Percentiles rank a stretch among this genome's conserved stretches.
These are phyloP conservation scores for Orchestes rusci DNA, from an alignment of 2,888 invertebrate genomes.

Conservation along the genomic window DNA sequence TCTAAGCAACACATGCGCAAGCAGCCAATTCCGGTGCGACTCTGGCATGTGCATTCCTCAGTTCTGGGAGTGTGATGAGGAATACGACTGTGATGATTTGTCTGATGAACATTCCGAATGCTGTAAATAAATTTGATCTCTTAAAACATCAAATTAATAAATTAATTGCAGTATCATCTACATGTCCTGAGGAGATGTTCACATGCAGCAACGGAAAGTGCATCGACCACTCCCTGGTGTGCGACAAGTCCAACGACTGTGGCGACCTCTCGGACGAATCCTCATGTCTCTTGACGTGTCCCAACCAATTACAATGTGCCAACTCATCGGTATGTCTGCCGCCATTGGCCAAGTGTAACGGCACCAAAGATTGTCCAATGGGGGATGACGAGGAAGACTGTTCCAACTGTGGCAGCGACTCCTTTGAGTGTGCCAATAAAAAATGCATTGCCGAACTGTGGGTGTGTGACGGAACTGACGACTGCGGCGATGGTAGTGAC, in stretches of 20 bases:
- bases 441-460: conserved; percentile 53
- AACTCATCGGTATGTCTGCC: conserved; percentile 47
- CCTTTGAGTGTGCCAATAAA: conserved; percentile 53
- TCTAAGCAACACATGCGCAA: conserved; percentile 33
- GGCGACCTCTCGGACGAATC: conserved; percentile 53
- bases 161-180: too few relatives aligned
- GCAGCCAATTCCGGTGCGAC: conserved; percentile 48
- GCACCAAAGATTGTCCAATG: conserved; percentile 60
- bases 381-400: conserved; percentile 60
- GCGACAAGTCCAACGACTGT: conserved; percentile 54
- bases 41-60: conserved; percentile 63
- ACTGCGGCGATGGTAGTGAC: conserved; percentile 69
- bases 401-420: conserved; percentile 43
- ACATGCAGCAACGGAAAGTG: conserved; percentile 50
- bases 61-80: conserved; percentile 62
- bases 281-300: conserved; percentile 8
- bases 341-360: conserved; percentile 47
- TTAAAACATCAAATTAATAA: too few relatives aligned
- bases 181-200: conserved; percentile 43
- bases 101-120: conserved; percentile 65
- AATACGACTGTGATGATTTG: conserved; percentile 66
- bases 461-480: conserved; percentile 54
- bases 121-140: conserved; percentile 41
- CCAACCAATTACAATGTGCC: conserved; percentile 35
- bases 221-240: conserved; percentile 47